Evolutionary conservation across 2,113 vertebrate species (phyloP).

Genomic region (Australoheros scitulus): DNA sequence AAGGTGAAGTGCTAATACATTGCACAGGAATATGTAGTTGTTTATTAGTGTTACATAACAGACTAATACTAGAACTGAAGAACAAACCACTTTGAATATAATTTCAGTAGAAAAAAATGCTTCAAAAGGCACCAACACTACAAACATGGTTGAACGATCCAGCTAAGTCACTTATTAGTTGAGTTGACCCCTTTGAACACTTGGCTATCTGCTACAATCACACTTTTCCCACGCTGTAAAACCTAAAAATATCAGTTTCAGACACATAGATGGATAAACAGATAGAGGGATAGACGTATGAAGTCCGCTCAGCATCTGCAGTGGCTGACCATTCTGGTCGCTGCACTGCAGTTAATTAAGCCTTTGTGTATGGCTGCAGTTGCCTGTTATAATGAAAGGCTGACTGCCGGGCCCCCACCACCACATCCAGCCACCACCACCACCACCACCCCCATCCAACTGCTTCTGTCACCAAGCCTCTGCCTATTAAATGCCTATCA

Average conservation of each 20-base stretch:
- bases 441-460: background rate
- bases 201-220: no score
- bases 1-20: background rate
- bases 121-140: background rate
- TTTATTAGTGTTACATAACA: background rate
- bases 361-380: slow-evolving; percentile 28
- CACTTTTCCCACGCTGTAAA: background rate
- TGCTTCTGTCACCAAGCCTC: background rate
- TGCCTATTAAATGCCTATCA: slow-evolving; percentile 50
- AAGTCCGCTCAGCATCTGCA: background rate
- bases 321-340: slow-evolving; percentile 24
- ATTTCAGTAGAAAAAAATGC: background rate
- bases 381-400: slow-evolving; percentile 42
- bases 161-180: background rate
- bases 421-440: background rate
- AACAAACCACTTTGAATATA: background rate
- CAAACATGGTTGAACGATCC: background rate
- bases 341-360: slow-evolving; percentile 59
- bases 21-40: background rate
- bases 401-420: slow-evolving; percentile 4
- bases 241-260: background rate
- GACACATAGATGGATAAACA: background rate
- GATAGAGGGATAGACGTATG: background rate
- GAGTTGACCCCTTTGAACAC: no score
- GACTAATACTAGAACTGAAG: background rate